Evolutionary conservation across 2,113 vertebrate species (phyloP).

Genomic region (Thermophis baileyi): DNA sequence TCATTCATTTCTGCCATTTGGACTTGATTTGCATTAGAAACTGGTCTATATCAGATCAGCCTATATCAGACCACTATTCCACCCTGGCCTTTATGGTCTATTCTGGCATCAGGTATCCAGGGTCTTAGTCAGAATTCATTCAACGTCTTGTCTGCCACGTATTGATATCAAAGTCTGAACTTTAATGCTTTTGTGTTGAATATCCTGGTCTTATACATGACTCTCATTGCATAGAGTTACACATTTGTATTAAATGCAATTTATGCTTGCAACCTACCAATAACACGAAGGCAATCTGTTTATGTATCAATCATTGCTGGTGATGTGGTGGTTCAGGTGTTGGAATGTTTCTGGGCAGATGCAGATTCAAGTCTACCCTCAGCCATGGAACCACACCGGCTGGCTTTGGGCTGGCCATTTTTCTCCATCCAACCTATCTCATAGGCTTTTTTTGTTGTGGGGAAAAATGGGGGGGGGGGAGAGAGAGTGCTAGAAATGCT

Average conservation of each 20-base stretch:
- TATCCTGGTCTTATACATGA: neutral
- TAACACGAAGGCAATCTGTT: neutral
- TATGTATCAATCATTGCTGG: neutral
- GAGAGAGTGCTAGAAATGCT: neutral
- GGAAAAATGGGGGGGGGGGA: neutral
- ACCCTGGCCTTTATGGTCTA: neutral
- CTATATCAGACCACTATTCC: neutral
- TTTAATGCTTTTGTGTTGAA: neutral
- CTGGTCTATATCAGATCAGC: neutral
- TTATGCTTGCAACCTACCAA: neutral
- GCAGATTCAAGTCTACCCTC: neutral
- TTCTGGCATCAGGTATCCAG: neutral
- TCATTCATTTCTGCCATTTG: neutral
- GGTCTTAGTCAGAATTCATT: neutral
- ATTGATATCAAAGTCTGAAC: neutral
- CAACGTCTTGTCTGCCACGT: neutral
- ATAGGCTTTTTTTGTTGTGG: neutral
- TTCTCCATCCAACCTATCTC: neutral
- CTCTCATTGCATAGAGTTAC: neutral
- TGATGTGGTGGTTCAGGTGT: neutral
- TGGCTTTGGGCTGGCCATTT: neutral
- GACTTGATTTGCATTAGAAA: neutral
- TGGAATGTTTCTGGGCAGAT: neutral
- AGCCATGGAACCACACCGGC: neutral
- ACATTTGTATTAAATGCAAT: neutral